Base-by-base conservation (phyloP, 2,113 vertebrate species). In the Eulemur rufifrons region DNA sequence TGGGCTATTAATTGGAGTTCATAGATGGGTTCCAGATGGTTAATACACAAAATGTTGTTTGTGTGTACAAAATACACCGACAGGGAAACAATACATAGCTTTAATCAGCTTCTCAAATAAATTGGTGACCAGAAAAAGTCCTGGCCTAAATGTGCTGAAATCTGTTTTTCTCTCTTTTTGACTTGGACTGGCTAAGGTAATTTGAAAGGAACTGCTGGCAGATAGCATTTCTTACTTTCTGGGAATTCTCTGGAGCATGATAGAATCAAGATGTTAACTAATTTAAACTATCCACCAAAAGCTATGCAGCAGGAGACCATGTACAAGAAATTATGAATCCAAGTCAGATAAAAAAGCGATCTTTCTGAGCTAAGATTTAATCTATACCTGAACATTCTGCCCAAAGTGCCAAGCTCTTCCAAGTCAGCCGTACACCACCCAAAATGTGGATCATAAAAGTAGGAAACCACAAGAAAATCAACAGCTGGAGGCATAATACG, bases 31-130 rank as follows among this genome's bases (percentile, higher is more conserved):
- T 88, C 76, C 68, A 68, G 54, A 52, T 59, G 45, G 29, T 78
- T 94, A 84, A 85, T 68, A 81, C 14, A 90, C 45, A 96, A 92
- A 83, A 77, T 66, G 32, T 54, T 97, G 39, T 92, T 95, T 87
- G 2, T 90, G 42, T 87, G 45, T 90, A 23, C 18, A 81, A 92
- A 94, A 34, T 93, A 90, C 6, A 66, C 13, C 27, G 90, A 68
- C 52, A 77, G 39, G 50, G 14, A 86, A 95, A 91, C 71, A 89
- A 91, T 39, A 34, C 37, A 27, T 52, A 80, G 17, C 23, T 85
- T 87, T 87, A 50, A 50, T 59, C 20, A 85, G 68, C 78, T 88
- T 73, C 86, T 91, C 94, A 74, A 84, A 59, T 69, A 92, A 90
- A 25, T 54, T 68, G 61, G 27, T 73, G 32, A 50, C 85, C 59